These are phyloP conservation scores for Hirtodrosophila confusa DNA, from an alignment of 2,888 invertebrate species.

Conservation along the genomic window DNA sequence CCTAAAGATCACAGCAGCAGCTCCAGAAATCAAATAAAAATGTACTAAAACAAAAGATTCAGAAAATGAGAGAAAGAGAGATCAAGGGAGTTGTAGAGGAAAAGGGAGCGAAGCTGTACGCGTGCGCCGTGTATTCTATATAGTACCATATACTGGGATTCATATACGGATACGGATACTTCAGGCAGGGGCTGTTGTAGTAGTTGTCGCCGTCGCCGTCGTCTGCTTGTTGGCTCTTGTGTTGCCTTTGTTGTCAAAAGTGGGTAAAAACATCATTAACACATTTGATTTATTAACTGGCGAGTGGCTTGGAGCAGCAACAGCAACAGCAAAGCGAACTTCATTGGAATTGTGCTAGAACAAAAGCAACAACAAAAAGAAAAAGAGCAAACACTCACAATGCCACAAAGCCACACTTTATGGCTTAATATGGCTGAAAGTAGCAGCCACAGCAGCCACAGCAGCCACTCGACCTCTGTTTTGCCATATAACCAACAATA, in stretches of 20 bases:
- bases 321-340: slow-evolving; percentile 37
- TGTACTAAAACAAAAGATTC: slow-evolving; percentile 57
- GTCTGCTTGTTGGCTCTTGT: slow-evolving; percentile 39
- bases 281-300: slow-evolving; percentile 85
- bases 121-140: slow-evolving; percentile 55
- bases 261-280: slow-evolving; percentile 85
- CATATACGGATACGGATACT: slow-evolving; percentile 33
- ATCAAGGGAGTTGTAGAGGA: slow-evolving; percentile 8
- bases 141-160: slow-evolving; percentile 26
- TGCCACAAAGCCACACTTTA: slow-evolving; percentile 70
- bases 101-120: slow-evolving; percentile 42
- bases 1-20: slow-evolving; percentile 44
- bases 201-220: slow-evolving; percentile 27
- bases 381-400: slow-evolving; percentile 37
- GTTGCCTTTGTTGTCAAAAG: slow-evolving; percentile 73
- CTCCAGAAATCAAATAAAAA: slow-evolving; percentile 65
- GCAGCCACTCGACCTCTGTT: slow-evolving; percentile 24
- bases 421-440: slow-evolving; percentile 63
- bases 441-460: slow-evolving; percentile 1
- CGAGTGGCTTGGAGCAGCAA: slow-evolving; percentile 66
- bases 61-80: slow-evolving; percentile 4
- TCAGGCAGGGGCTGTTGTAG: slow-evolving; percentile 39
- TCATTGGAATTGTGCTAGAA: slow-evolving; percentile 64
- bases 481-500: slow-evolving; percentile 80
- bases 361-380: slow-evolving; percentile 37